Evolutionary conservation across 2,797 vertebrate genomes (phyloP), one percentile per base, ranked within the genome.

Genomic region (Neomorphus geoffroyi): DNA sequence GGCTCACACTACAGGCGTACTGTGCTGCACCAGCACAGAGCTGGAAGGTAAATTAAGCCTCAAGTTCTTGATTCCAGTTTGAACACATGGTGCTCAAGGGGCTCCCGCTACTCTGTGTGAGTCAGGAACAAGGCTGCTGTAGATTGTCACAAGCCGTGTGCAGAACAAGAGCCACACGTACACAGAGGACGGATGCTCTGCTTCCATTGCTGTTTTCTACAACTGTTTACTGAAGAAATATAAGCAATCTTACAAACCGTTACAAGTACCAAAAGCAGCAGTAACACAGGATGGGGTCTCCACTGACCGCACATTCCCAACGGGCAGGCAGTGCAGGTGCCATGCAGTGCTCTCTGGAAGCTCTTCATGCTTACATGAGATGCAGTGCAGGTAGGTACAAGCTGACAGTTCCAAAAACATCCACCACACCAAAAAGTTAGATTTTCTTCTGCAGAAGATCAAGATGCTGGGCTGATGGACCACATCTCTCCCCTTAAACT

Each of bases 371-470:
- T 51, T n/a, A 51, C 17, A 45, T 16, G 45, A n/a, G n/a, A n/a
- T n/a, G n/a, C n/a, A n/a, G 14, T 46, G 45, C 45, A 19, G 18
- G 18, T 18, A 46, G 41, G 11, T 43, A 43, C 41, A 43, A 43
- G 41, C 16, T 16, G 16, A 43, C 41, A 3, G 23, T 14, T 54
- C 39, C 10, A 50, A 50, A 37, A 45, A n/a, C 3, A 2, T n/a
- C 24, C 33, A 26, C 13, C 4, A 1, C 28, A 6, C 6, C 14
- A n/a, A 2, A 4, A 32, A 32, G 8, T 26, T 5, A 11, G 14
- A 24, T 50, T 69, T 73, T 73, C 13, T 66, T 39, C 56, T 28
- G 39, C 46, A 45, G 14, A 43, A 45, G 24, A 24, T 32, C 8
- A 16, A 28, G 27, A 35, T 32, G 22, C 9, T 30, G 58, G 35